Conservation (phyloP, 2,888 invertebrate species). For the Drymonia ruficornis region DNA sequence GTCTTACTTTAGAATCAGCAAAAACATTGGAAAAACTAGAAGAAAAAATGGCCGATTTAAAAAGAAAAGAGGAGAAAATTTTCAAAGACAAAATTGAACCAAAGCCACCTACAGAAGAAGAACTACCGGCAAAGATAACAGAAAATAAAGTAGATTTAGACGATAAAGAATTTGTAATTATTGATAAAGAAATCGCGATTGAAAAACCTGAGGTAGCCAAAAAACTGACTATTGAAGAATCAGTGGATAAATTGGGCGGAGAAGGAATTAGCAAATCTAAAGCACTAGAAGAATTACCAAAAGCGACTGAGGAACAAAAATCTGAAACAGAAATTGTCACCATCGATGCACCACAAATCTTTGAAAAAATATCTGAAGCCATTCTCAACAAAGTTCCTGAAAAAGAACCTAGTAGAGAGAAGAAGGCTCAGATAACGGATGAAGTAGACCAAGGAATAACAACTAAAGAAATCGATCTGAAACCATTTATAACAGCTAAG, state of each 20-base stretch:
- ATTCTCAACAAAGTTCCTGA: constrained; percentile 38
- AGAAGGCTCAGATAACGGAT: constrained; percentile 39
- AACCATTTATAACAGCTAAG: constrained; percentile 15
- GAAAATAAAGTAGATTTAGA: constrained; percentile 26
- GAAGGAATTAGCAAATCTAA: not conserved
- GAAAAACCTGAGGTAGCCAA: not conserved
- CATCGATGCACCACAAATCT: constrained; percentile 33
- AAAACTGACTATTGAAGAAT: not conserved
- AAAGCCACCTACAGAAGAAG: constrained; percentile 18
- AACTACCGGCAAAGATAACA: constrained; percentile 5
- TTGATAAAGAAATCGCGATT: not conserved
- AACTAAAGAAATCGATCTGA: constrained; percentile 14
- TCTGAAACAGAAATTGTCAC: constrained; percentile 62
- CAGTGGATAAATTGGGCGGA: constrained; percentile 1
- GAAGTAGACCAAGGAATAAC: constrained; percentile 26
- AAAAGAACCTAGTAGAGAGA: constrained; percentile 64
- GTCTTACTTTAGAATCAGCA: constrained; percentile 64
- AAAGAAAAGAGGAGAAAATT: constrained; percentile 53
- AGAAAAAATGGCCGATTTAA: constrained; percentile 73
- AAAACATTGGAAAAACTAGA: constrained; percentile 77
- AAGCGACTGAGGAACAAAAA: constrained; percentile 52
- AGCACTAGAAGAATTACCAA: constrained; percentile 5
- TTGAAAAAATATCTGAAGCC: constrained; percentile 25
- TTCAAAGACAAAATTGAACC: constrained; percentile 12
- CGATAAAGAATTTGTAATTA: constrained; percentile 27